These are phyloP conservation scores for Lissocephala sabroskyi DNA, from an alignment of 2,888 invertebrate genomes.

Conservation along the genomic window DNA sequence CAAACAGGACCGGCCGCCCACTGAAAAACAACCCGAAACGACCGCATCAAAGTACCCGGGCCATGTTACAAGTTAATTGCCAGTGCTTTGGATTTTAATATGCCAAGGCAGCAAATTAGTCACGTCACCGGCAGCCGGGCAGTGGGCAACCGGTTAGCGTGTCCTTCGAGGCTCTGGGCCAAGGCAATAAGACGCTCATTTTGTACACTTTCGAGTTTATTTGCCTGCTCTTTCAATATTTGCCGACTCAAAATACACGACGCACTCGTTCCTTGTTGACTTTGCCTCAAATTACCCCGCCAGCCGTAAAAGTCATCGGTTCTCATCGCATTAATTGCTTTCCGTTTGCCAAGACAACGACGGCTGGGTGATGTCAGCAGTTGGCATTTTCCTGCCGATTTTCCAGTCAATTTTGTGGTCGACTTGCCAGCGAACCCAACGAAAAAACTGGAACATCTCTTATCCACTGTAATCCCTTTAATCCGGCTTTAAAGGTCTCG, in stretches of 20 bases:
- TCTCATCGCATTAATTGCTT: slow-evolving; percentile 13
- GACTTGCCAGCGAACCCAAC: too few species aligned
- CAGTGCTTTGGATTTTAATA: not conserved
- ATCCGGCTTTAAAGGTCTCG: too few species aligned
- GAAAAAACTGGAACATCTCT: too few species aligned
- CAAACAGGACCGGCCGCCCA: too few species aligned
- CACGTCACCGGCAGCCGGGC: not conserved
- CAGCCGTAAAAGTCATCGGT: not conserved
- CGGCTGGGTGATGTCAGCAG: not conserved
- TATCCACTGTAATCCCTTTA: too few species aligned
- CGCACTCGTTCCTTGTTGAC: slow-evolving; percentile 12
- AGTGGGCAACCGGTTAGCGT: not conserved
- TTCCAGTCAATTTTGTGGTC: too few species aligned
- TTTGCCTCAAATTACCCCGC: slow-evolving; percentile 22
- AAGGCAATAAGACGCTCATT: too few species aligned
- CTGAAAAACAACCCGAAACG: too few species aligned
- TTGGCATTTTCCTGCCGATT: not conserved
- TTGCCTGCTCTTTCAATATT: too few species aligned
- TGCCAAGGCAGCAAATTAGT: not conserved
- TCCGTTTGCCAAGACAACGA: not conserved
- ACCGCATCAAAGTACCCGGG: slow-evolving; percentile 7
- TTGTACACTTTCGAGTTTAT: too few species aligned
- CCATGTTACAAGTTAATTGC: not conserved
- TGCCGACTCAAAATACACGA: not conserved
- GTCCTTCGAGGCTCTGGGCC: too few species aligned